Evolutionary conservation across 2,797 vertebrate species (phyloP), one percentile per base, ranked within the genome.

Genomic region (Pangasius djambal): DNA sequence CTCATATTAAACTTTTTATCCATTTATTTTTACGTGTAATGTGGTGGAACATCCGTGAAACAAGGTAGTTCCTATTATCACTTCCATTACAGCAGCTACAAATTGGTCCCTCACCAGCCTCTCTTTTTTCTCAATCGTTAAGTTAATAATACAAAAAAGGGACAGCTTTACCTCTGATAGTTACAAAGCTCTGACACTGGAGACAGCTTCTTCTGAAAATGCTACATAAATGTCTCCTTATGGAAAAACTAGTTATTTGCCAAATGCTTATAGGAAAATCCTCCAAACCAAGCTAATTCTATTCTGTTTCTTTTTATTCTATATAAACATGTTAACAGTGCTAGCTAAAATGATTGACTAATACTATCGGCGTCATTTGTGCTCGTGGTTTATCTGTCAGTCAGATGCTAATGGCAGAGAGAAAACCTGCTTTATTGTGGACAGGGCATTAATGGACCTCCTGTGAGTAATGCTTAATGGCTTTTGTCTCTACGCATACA

Each of bases 401-500:
- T 87, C 88, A 87, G 34, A 65, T 67, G 79, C 48, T 87, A 89
- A 87, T 84, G 85, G 85, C 48, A 25, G 31, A 83, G 25, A 87
- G 79, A 72, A 61, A 87, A 67, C 78, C 52, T 83, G 85, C 48
- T 57, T 86, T 34, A 61, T 50, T 89, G 79, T 63, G 61, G 59
- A 67, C 7, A 9, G 67, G 59, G 78, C 59, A 78, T 70, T 89
- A 87, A 83, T 87, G 85, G 88, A 89, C 86, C 57, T 87, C 70
- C 86, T 77, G 57, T 87, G 88, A 87, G 65, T 87, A 83, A 84
- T n/a, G 59, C 50, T 84, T 89, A 87, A 89, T 89, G 79, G 74
- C 59, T 77, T 87, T 87, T 86, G 55, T 65, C 78, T 77, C 69
- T 83, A 44, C 40, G 22, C 61, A 25, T 44, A 50, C 87, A 34